phyloP scores from a whole-genome alignment of 2,888 invertebrate genomes.

The Dryobota labecula region DNA sequence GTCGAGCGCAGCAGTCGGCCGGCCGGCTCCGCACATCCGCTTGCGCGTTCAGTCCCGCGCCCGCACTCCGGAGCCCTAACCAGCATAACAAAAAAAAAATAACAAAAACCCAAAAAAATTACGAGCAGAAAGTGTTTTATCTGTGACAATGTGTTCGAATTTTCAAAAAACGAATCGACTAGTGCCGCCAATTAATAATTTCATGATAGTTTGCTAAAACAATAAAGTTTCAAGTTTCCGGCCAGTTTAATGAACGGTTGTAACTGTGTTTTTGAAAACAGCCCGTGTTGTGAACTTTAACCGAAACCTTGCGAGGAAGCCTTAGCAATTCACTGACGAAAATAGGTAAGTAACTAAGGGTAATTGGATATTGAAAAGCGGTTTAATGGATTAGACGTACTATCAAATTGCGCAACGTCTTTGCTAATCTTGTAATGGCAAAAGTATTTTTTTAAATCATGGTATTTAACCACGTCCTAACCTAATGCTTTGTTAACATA shows the following conservation, averaged over 20 bases:
- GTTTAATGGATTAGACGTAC: constrained; percentile 58
- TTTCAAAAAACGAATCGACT: constrained; percentile 30
- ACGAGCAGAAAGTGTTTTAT: constrained; percentile 42
- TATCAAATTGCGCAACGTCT: constrained; percentile 58
- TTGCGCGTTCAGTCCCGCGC: constrained; percentile 86
- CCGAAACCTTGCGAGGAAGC: constrained; percentile 79
- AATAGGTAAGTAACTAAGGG: constrained; percentile 77
- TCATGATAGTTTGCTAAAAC: constrained; percentile 41
- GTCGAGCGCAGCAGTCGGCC: constrained; percentile 81
- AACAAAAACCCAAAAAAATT: constrained; percentile 31
- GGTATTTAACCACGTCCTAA: background rate
- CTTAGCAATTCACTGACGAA: constrained; percentile 71
- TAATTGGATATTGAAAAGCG: constrained; percentile 76
- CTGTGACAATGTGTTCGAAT: constrained; percentile 64
- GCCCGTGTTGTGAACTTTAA: constrained; percentile 68
- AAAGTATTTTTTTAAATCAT: background rate
- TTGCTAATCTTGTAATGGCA: constrained; percentile 25
- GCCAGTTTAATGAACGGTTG: constrained; percentile 48
- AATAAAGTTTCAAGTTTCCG: constrained; percentile 51
- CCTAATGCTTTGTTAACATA: background rate
- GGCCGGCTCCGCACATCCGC: constrained; percentile 89
- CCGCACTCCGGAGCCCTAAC: constrained; percentile 73
- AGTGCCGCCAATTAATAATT: constrained; percentile 31
- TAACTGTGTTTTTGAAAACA: constrained; percentile 67
- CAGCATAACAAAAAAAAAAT: constrained; percentile 44